Evolutionary conservation across 2,797 vertebrate genomes (phyloP), one percentile per base, ranked within the genome.

Genomic region (Protosalanx chinensis): DNA sequence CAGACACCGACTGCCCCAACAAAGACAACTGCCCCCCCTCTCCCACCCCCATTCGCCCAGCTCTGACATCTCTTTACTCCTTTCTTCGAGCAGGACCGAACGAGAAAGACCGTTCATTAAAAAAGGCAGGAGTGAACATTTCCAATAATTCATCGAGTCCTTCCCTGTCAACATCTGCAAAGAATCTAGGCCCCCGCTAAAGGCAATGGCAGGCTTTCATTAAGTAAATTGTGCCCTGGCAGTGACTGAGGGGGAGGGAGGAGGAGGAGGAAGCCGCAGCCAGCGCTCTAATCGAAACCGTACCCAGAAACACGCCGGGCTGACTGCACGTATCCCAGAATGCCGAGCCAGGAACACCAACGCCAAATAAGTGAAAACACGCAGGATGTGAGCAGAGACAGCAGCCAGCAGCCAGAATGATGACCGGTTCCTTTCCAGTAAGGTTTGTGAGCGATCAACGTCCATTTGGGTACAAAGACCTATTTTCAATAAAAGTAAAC

Each of bases 161-260:
- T 92, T 92, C 91, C 91, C 92, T 94, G 93, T 94, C 94, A 95
- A 94, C 94, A 95, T 95, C 87, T 97, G 95, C 92, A 93, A 95
- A 94, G 94, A 93, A 95, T 95, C 94, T 95, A 88, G 88, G n/a
- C n/a, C n/a, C n/a, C 93, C 2, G 88, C 93, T 93, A 92, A 94
- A 94, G 89, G 92, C 93, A 95, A 95, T 95, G 94, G 94, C 95
- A 96, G 95, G 95, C 95, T 97, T 97, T 96, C 94, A 97, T 97
- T 96, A 97, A 94, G 93, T 94, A 95, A 98, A 97, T 96, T 94
- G 95, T 93, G 94, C 95, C 93, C 94, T 97, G 95, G 96, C 96
- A 95, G 92, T 94, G 91, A 91, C 91, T 94, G 93, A 94, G 93
- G 95, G 91, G 92, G 93, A 93, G 94, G n/a, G n/a, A n/a, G n/a